Conservation (phyloP, 2,113 vertebrate species). For the Brachyhypopomus occidentalis region DNA sequence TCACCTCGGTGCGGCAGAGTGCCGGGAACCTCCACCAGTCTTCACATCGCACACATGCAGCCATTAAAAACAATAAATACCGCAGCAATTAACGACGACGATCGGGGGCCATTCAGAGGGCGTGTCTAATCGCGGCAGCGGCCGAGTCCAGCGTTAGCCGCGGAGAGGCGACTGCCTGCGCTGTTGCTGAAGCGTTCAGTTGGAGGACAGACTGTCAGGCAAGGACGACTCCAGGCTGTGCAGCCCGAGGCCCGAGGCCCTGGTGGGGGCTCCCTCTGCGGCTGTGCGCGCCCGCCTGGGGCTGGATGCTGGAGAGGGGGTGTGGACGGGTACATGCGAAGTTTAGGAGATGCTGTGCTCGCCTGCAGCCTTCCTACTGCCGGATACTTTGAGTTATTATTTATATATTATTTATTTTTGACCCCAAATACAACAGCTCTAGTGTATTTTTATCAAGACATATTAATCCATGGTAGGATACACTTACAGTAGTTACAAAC, state of each 20-base stretch:
- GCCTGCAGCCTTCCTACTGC: too few relatives aligned
- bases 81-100: neutral
- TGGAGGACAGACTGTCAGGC: constrained; percentile 67
- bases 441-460: too few relatives aligned
- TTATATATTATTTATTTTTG: neutral
- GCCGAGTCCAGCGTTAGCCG: neutral
- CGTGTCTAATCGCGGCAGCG: neutral
- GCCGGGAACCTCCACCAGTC: constrained; percentile 5
- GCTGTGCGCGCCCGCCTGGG: neutral
- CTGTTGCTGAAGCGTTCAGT: constrained; percentile 64
- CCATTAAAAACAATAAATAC: neutral
- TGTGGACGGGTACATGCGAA: neutral
- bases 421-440: too few relatives aligned
- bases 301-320: neutral
- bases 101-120: neutral
- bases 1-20: constrained; percentile 42
- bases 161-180: neutral
- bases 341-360: too few relatives aligned
- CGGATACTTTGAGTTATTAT: too few relatives aligned
- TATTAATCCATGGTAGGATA: too few relatives aligned
- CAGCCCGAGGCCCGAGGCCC: constrained; percentile 65
- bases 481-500: too few relatives aligned
- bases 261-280: constrained; percentile 36
- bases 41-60: neutral
- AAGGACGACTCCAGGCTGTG: constrained; percentile 64